These are phyloP conservation scores for Pterois miles DNA, from an alignment of 2,797 vertebrate genomes.

Conservation along the genomic window DNA sequence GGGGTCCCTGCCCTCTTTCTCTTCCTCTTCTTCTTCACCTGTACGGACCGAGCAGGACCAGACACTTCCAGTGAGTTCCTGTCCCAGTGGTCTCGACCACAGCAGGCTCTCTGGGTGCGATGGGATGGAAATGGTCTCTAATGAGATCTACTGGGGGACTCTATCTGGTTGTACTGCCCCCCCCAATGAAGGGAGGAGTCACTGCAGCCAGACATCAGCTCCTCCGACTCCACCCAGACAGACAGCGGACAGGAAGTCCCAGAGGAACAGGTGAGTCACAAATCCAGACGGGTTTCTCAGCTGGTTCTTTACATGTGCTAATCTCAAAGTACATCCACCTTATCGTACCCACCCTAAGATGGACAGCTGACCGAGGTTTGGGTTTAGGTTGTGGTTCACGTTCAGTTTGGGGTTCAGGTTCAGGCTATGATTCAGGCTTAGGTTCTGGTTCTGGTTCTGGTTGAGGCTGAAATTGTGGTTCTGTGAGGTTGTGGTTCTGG, in stretches of 20 bases:
- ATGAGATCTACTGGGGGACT: constrained; percentile 91
- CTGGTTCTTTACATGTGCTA: no score
- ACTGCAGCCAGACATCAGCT: constrained; percentile 54
- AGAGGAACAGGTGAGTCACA: no score
- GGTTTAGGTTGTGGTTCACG: no score
- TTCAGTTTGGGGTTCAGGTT: no score
- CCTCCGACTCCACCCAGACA: constrained; percentile 66
- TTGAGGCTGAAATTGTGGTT: no score
- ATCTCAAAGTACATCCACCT: no score
- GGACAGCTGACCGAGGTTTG: no score
- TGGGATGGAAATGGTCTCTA: constrained; percentile 89
- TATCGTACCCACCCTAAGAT: no score
- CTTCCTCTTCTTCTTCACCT: constrained; percentile 23
- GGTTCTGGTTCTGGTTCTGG: no score
- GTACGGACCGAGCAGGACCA: constrained; percentile 28
- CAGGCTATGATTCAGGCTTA: no score
- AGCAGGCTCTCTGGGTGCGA: constrained; percentile 56
- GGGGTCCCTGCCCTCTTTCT: constrained; percentile 13
- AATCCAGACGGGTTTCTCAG: no score
- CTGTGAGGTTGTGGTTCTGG: no score
- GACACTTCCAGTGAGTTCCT: constrained; percentile 30
- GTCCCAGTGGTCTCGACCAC: constrained; percentile 43
- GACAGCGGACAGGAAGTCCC: constrained; percentile 48
- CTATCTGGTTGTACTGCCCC: constrained; percentile 55
- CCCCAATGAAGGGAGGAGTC: constrained; percentile 38